Percentiles rank a stretch among this genome's conserved stretches.
phyloP scores from a whole-genome alignment of 2,113 vertebrate species.

The Cebidichthys violaceus region DNA sequence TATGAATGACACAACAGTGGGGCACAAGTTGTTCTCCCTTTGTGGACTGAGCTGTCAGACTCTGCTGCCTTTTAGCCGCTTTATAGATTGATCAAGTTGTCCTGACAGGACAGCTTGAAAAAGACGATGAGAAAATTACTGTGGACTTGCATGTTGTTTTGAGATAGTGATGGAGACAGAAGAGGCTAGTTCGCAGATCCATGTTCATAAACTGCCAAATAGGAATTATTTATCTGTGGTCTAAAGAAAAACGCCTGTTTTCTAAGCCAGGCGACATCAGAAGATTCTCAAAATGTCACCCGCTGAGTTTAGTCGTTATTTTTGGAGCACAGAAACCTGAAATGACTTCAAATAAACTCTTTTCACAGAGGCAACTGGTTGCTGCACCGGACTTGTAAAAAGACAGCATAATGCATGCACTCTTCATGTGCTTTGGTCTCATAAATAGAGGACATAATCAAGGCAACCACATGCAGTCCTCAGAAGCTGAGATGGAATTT shows the following conservation, averaged over 20 bases:
- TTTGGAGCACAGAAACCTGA: constrained; percentile 21
- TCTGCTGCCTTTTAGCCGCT: constrained; percentile 9
- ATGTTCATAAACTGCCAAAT: constrained; percentile 30
- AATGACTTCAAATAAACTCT: constrained; percentile 33
- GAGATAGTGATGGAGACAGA: constrained; percentile 11
- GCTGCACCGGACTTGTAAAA: constrained; percentile 4
- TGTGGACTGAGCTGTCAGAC: not conserved
- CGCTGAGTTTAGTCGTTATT: constrained; percentile 35
- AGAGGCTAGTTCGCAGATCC: constrained; percentile 24
- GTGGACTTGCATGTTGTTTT: constrained; percentile 13
- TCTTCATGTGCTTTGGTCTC: constrained; percentile 34
- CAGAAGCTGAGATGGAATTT: constrained; percentile 43
- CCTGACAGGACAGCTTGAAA: too few species aligned
- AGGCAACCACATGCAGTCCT: constrained; percentile 29
- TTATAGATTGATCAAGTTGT: not conserved
- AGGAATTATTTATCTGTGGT: constrained; percentile 49
- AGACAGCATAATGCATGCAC: constrained; percentile 32
- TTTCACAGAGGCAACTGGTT: constrained; percentile 15
- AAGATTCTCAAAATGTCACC: constrained; percentile 41
- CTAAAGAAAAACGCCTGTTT: constrained; percentile 21
- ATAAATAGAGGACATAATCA: constrained; percentile 34
- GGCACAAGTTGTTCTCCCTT: not conserved
- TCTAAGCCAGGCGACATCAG: constrained; percentile 28
- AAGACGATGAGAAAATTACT: constrained; percentile 12
- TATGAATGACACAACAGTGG: not conserved